phyloP scores from a whole-genome alignment of 2,113 vertebrate genomes.

The Ophthalmolycus amberensis region DNA sequence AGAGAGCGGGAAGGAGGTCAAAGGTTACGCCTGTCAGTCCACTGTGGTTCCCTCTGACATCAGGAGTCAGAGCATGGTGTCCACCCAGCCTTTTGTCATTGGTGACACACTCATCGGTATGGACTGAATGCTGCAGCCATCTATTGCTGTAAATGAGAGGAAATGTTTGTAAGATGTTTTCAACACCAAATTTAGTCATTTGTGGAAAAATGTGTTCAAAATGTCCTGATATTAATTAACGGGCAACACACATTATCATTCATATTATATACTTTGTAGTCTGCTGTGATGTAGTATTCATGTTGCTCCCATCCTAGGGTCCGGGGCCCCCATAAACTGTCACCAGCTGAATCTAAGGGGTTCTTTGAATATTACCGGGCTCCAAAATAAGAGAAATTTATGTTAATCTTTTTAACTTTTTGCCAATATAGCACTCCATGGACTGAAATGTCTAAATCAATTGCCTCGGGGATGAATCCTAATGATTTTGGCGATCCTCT shows the following conservation, averaged over 20 bases:
- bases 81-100: slow-evolving; percentile 90
- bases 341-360: neutral
- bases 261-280: neutral
- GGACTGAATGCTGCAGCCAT: slow-evolving; percentile 4
- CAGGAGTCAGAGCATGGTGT: slow-evolving; percentile 86
- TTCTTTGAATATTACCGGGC: neutral
- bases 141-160: neutral
- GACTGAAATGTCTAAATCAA: no score
- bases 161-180: neutral
- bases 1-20: slow-evolving; percentile 80
- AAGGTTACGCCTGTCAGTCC: slow-evolving; percentile 88
- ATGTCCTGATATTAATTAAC: neutral
- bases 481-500: neutral
- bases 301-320: no score
- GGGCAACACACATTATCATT: neutral
- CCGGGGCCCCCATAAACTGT: neutral
- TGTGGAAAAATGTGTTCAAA: neutral
- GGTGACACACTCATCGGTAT: slow-evolving; percentile 89
- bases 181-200: neutral
- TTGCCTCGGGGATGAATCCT: neutral
- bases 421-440: neutral
- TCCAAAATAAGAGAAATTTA: neutral
- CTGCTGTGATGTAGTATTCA: neutral
- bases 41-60: slow-evolving; percentile 89
- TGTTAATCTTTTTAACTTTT: neutral